These are phyloP conservation scores for Misgurnus anguillicaudatus DNA, from an alignment of 2,113 vertebrate genomes.

Conservation along the genomic window DNA sequence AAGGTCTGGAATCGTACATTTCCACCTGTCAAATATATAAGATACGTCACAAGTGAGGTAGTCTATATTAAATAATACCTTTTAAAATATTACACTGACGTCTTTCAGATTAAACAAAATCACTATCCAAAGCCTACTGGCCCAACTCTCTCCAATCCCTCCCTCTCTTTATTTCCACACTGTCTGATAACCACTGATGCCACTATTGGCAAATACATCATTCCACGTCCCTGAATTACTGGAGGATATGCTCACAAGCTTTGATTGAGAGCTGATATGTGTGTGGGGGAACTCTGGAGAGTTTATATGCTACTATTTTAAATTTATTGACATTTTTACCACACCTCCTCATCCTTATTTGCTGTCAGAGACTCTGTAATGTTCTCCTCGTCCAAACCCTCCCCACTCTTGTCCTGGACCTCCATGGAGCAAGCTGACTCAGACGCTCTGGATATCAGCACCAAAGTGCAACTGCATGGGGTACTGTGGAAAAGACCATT, in stretches of 20 bases:
- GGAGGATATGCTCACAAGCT: conserved; percentile 58
- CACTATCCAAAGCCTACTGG: neutral
- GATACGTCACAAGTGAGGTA: conserved; percentile 47
- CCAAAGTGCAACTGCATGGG: conserved; percentile 95
- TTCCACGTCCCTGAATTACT: conserved; percentile 70
- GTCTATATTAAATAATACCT: conserved; percentile 57
- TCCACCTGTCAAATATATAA: neutral
- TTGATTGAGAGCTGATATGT: conserved; percentile 36
- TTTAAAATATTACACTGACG: conserved; percentile 61
- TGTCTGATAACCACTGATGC: conserved; percentile 63
- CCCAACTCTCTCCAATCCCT: conserved; percentile 25
- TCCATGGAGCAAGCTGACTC: conserved; percentile 92
- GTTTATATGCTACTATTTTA: conserved; percentile 48
- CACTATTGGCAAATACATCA: conserved; percentile 66
- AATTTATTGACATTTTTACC: conserved; percentile 45
- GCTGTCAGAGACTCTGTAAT: conserved; percentile 63
- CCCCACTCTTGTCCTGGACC: conserved; percentile 79
- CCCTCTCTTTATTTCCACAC: conserved; percentile 25
- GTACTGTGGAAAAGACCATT: conserved; percentile 97
- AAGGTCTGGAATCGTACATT: neutral
- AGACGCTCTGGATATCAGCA: conserved; percentile 91
- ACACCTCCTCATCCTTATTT: conserved; percentile 35
- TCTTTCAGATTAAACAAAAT: conserved; percentile 67
- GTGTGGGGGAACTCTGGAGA: conserved; percentile 38
- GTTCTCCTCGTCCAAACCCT: conserved; percentile 70